Conservation (phyloP, 2,797 vertebrate species). For the Cynopterus sphinx region DNA sequence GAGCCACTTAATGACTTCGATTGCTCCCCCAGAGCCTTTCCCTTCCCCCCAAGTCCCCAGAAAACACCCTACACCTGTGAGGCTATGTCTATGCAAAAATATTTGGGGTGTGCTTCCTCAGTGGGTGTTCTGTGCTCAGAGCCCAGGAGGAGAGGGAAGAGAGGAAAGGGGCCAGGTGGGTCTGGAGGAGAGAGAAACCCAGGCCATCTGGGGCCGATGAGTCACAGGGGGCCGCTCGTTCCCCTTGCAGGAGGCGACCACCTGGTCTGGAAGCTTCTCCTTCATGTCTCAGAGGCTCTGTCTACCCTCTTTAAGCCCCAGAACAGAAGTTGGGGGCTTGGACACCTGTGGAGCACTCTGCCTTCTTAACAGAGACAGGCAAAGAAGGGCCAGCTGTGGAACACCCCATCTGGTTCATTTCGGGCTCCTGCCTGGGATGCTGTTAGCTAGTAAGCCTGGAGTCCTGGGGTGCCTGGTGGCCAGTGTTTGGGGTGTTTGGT, state of each 20-base stretch:
- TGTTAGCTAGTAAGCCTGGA: not conserved
- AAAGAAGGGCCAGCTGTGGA: not conserved
- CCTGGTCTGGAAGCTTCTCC: not conserved
- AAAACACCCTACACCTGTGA: not conserved
- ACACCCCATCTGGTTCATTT: fast-evolving
- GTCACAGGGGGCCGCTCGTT: not conserved
- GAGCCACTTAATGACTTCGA: not conserved
- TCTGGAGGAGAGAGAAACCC: not conserved
- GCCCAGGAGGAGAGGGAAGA: not conserved
- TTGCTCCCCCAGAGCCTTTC: not conserved
- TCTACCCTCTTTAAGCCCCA: not conserved
- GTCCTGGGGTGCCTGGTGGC: too few relatives aligned
- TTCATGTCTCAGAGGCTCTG: not conserved
- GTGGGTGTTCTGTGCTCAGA: not conserved
- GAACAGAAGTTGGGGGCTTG: not conserved
- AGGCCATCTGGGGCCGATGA: too few relatives aligned
- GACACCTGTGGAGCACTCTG: not conserved
- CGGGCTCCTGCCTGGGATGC: not conserved
- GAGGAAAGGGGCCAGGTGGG: not conserved
- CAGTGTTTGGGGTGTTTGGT: not conserved
- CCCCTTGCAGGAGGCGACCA: fast-evolving
- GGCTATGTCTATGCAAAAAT: not conserved
- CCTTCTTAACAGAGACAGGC: not conserved
- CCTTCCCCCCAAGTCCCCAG: not conserved
- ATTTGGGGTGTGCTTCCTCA: not conserved